Evolutionary conservation across 2,888 invertebrate species (phyloP).

Genomic region (Octodonta nipae): DNA sequence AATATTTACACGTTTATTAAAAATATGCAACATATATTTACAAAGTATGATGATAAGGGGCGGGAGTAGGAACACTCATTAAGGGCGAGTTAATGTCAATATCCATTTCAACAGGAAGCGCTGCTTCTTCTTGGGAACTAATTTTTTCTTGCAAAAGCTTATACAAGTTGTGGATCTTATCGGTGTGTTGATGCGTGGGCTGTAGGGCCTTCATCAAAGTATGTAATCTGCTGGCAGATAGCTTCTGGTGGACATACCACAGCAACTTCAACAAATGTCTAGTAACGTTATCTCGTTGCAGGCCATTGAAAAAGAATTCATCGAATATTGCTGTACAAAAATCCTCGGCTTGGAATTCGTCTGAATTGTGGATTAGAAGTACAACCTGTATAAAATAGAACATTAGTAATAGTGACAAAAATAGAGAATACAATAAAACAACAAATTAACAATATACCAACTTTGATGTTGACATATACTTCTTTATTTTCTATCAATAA

Average conservation of each 20-base stretch:
- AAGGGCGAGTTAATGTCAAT: conserved; percentile 68
- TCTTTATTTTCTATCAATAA: too few species aligned
- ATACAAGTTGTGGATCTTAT: conserved; percentile 69
- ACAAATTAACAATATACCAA: too few species aligned
- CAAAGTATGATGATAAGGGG: conserved; percentile 45
- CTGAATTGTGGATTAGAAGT: conserved; percentile 71
- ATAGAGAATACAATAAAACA: not conserved
- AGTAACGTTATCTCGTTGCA: conserved; percentile 80
- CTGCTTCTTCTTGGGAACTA: conserved; percentile 53
- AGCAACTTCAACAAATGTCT: conserved; percentile 79
- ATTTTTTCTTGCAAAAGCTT: conserved; percentile 68
- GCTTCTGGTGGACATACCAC: conserved; percentile 79
- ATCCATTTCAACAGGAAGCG: conserved; percentile 44
- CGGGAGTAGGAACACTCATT: conserved; percentile 73
- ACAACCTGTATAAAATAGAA: conserved; percentile 54
- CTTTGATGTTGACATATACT: too few species aligned
- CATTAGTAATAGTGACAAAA: not conserved
- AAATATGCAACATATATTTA: conserved; percentile 23
- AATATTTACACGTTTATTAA: too few species aligned
- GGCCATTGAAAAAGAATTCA: conserved; percentile 84
- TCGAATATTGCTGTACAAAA: conserved; percentile 92
- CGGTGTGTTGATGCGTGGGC: conserved; percentile 66
- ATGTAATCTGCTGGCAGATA: conserved; percentile 65
- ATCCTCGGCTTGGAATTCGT: conserved; percentile 86
- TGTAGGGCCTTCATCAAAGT: conserved; percentile 70